A percentile compares a stretch with the other conserved stretches of the same genome.
Conservation (phyloP, 2,888 invertebrate genomes). For the Drosophila sordidula region DNA sequence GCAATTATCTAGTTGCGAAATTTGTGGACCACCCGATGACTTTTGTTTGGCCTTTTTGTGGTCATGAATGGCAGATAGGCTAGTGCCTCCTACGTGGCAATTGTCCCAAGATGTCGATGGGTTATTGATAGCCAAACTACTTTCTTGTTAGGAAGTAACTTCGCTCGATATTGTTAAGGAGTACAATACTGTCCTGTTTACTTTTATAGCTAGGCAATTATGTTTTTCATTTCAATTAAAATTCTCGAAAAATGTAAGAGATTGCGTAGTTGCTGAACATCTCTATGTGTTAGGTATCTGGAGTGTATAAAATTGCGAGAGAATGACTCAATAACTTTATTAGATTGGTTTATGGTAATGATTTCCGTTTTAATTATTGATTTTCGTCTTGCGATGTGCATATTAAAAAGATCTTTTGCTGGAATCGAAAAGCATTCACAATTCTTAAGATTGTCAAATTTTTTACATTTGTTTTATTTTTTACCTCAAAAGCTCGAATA, state of each 20-base stretch:
- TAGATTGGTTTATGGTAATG: too few relatives aligned
- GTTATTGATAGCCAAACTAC: constrained; percentile 74
- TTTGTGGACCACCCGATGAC: constrained; percentile 72
- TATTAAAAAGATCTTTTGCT: too few relatives aligned
- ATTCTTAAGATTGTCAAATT: too few relatives aligned
- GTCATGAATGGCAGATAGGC: constrained; percentile 72
- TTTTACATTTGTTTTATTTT: too few relatives aligned
- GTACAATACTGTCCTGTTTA: constrained; percentile 47
- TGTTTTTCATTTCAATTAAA: constrained; percentile 22
- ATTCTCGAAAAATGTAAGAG: constrained; percentile 33
- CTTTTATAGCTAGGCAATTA: constrained; percentile 35
- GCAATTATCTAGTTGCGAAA: constrained; percentile 75
- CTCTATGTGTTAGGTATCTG: not conserved
- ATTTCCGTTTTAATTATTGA: too few relatives aligned
- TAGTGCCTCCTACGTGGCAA: constrained; percentile 68
- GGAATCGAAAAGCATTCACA: too few relatives aligned
- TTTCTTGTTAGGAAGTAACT: constrained; percentile 70
- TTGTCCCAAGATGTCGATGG: constrained; percentile 62
- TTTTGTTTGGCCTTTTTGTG: constrained; percentile 78
- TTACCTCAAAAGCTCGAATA: too few relatives aligned
- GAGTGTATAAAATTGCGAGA: too few relatives aligned
- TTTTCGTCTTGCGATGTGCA: too few relatives aligned
- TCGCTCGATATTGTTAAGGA: constrained; percentile 45
- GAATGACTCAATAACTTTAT: too few relatives aligned
- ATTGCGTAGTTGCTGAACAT: constrained; percentile 16